phyloP scores from a whole-genome alignment of 53 echinoderm and acorn worm species.

The Paracentrotus lividus region DNA sequence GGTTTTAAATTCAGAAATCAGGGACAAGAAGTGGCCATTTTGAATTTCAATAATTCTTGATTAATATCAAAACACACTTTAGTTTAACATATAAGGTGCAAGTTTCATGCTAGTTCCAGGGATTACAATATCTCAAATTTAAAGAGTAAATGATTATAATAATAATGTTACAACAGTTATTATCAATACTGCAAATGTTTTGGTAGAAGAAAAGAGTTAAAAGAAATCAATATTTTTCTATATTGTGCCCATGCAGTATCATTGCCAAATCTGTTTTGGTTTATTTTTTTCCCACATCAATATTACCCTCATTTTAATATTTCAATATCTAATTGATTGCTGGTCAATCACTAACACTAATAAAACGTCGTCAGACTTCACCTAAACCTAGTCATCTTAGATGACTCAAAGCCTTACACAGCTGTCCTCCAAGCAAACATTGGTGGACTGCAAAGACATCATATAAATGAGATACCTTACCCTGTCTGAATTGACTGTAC shows the following conservation, averaged over 20 bases:
- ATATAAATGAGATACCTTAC: neutral
- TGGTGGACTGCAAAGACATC: neutral
- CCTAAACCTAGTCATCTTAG: too few relatives aligned
- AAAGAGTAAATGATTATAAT: too few relatives aligned
- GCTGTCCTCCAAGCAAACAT: too few relatives aligned
- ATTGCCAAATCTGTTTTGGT: too few relatives aligned
- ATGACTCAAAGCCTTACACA: too few relatives aligned
- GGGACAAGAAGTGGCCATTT: neutral
- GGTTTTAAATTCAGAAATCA: neutral
- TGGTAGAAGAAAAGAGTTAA: neutral
- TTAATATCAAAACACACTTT: neutral
- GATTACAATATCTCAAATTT: neutral
- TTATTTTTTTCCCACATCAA: too few relatives aligned
- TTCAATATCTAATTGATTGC: too few relatives aligned
- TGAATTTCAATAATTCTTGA: neutral
- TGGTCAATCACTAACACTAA: too few relatives aligned
- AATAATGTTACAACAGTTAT: too few relatives aligned
- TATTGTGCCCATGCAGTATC: neutral
- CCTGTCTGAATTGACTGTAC: conserved; percentile 21
- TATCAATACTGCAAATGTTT: neutral
- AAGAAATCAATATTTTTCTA: neutral
- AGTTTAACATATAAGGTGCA: neutral
- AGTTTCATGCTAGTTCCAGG: neutral
- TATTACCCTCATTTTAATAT: too few relatives aligned
- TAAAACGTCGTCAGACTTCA: too few relatives aligned